A percentile compares a stretch with the other conserved stretches of the same genome.
Conservation (phyloP, 2,797 vertebrate species). For the Schizothorax lantsangensis region DNA sequence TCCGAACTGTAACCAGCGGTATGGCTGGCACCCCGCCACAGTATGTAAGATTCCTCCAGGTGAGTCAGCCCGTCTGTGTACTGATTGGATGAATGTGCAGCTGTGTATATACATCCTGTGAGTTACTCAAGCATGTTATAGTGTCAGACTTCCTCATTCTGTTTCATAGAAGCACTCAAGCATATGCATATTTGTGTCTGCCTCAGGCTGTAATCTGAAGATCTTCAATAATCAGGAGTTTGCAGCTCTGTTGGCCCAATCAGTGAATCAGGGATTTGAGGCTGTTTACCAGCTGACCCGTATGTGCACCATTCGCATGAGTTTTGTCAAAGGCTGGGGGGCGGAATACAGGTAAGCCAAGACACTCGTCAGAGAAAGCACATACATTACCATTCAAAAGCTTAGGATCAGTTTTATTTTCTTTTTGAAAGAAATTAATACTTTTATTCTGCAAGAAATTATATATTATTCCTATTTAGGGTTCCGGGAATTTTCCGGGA, state of each 20-base stretch:
- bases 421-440: neutral
- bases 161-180: conserved; percentile 13
- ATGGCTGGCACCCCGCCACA: conserved; percentile 97
- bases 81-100: conserved; percentile 40
- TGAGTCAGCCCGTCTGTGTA: conserved; percentile 65
- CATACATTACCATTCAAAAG: neutral
- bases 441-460: too few relatives aligned
- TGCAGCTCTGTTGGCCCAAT: conserved; percentile 92
- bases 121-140: neutral
- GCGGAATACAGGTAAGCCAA: conserved; percentile 93
- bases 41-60: conserved; percentile 99
- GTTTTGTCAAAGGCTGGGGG: conserved; percentile 98
- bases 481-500: too few relatives aligned
- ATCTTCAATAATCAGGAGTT: conserved; percentile 99
- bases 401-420: neutral
- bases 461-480: too few relatives aligned
- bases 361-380: neutral
- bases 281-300: conserved; percentile 96
- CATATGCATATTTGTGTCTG: conserved; percentile 18
- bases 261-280: conserved; percentile 98
- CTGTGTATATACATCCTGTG: conserved; percentile 32
- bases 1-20: conserved; percentile 98
- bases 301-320: conserved; percentile 99
- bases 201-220: conserved; percentile 94
- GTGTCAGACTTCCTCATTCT: conserved; percentile 20